A percentile compares a stretch with the other conserved stretches of the same genome.
phyloP scores from a whole-genome alignment of 2,113 vertebrate species.

The Corythaeola cristata region DNA sequence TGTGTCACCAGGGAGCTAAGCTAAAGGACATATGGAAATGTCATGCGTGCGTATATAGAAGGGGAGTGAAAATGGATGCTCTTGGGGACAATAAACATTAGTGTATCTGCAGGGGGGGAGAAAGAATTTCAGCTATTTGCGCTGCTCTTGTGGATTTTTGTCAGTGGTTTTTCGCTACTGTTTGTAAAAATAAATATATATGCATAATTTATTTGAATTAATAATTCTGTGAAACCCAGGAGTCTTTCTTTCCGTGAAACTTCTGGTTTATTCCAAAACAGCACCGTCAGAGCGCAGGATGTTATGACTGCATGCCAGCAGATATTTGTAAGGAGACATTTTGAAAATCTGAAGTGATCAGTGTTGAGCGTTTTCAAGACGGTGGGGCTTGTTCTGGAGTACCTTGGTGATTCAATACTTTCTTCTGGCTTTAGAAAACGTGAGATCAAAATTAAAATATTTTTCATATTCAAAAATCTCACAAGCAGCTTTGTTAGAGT shows the following conservation, averaged over 20 bases:
- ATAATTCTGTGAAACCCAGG: neutral
- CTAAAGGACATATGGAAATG: slow-evolving; percentile 44
- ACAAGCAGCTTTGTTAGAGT: neutral
- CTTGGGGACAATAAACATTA: slow-evolving; percentile 44
- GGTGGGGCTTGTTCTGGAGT: neutral
- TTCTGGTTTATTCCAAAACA: neutral
- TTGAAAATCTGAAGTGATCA: slow-evolving; percentile 23
- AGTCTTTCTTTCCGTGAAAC: neutral
- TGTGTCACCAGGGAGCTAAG: slow-evolving; percentile 14
- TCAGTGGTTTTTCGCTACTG: neutral
- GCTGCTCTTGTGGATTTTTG: neutral
- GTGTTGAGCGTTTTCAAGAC: neutral
- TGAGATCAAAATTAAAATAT: neutral
- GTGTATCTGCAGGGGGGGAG: neutral
- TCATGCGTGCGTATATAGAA: neutral
- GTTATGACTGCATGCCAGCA: neutral
- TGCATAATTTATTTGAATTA: neutral
- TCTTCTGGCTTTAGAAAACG: neutral
- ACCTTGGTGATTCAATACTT: neutral
- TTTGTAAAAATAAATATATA: neutral
- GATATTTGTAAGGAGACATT: slow-evolving; percentile 28
- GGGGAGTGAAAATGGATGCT: slow-evolving; percentile 51
- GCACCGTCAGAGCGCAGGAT: neutral
- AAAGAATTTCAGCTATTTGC: neutral
- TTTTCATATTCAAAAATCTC: neutral